Conservation (phyloP, 2,797 vertebrate species). For the Clamator glandarius region DNA sequence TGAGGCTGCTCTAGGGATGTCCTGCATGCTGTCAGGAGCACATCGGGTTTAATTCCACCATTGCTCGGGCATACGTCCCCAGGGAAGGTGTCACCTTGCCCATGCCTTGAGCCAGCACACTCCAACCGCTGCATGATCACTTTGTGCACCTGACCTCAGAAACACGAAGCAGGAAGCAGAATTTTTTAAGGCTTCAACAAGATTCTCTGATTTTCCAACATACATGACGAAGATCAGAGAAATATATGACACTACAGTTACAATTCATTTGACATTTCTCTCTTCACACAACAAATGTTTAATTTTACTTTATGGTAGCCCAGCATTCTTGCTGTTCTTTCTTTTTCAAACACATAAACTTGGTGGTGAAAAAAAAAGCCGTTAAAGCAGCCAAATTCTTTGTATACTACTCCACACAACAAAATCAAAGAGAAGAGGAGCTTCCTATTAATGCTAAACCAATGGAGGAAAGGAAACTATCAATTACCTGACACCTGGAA, state of each 20-base stretch:
- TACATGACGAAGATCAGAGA: not conserved
- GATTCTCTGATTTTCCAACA: not conserved
- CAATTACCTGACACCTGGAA: not conserved
- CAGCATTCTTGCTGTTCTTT: not conserved
- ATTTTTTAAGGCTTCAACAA: not conserved
- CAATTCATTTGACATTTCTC: not conserved
- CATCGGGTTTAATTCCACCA: rapidly evolving
- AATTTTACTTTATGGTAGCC: not conserved
- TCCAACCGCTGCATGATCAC: not conserved
- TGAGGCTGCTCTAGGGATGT: not conserved
- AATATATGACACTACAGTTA: not conserved
- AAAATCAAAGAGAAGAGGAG: not conserved
- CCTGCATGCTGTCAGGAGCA: rapidly evolving
- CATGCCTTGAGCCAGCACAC: not conserved
- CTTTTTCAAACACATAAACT: not conserved
- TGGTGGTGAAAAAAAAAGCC: too few species aligned
- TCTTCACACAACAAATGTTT: not conserved
- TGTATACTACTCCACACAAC: not conserved
- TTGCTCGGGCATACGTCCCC: rapidly evolving
- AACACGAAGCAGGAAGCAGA: not conserved
- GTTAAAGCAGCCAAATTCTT: not conserved
- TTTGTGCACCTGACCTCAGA: not conserved
- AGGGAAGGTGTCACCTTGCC: not conserved
- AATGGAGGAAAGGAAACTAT: not conserved
- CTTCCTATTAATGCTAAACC: not conserved